These are phyloP conservation scores for Rhysida immarginata DNA, from an alignment of 1,140 invertebrate genomes.

Conservation along the genomic window DNA sequence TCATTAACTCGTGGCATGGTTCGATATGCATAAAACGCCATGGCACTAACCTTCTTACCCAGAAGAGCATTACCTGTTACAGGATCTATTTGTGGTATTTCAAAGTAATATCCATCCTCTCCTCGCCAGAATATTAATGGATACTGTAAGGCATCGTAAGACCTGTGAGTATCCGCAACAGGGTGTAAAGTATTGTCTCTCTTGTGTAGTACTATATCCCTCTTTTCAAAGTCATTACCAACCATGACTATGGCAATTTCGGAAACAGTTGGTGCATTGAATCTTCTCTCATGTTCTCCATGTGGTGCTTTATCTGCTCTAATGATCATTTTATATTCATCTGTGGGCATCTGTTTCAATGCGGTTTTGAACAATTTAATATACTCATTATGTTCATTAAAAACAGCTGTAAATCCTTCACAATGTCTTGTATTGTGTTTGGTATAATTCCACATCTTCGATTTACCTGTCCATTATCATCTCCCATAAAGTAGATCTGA, in stretches of 20 bases:
- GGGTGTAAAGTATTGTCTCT: slow-evolving; percentile 15
- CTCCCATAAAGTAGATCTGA: slow-evolving; percentile 27
- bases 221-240: slow-evolving; percentile 2
- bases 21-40: slow-evolving; percentile 28
- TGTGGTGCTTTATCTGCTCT: slow-evolving; percentile 24
- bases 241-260: slow-evolving; percentile 14
- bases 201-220: slow-evolving; percentile 16
- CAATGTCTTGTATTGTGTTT: slow-evolving; percentile 6
- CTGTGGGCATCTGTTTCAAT: slow-evolving; percentile 21
- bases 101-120: slow-evolving; percentile 17
- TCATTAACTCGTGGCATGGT: slow-evolving; percentile 24
- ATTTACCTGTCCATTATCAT: slow-evolving; percentile 9
- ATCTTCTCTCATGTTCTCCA: slow-evolving; percentile 26
- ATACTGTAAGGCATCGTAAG: slow-evolving; percentile 14
- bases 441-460: slow-evolving; percentile 3
- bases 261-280: slow-evolving; percentile 21
- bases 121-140: slow-evolving; percentile 13
- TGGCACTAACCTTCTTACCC: slow-evolving; percentile 25
- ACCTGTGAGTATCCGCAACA: slow-evolving; percentile 15
- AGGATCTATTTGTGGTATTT: slow-evolving; percentile 18
- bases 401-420: slow-evolving; percentile 22
- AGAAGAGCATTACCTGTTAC: slow-evolving; percentile 9
- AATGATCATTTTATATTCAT: slow-evolving; percentile 20
- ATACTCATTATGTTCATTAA: slow-evolving; percentile 25
- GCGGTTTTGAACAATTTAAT: slow-evolving; percentile 26